phyloP scores from a whole-genome alignment of 2,113 vertebrate genomes.

The Trematomus loennbergii region DNA sequence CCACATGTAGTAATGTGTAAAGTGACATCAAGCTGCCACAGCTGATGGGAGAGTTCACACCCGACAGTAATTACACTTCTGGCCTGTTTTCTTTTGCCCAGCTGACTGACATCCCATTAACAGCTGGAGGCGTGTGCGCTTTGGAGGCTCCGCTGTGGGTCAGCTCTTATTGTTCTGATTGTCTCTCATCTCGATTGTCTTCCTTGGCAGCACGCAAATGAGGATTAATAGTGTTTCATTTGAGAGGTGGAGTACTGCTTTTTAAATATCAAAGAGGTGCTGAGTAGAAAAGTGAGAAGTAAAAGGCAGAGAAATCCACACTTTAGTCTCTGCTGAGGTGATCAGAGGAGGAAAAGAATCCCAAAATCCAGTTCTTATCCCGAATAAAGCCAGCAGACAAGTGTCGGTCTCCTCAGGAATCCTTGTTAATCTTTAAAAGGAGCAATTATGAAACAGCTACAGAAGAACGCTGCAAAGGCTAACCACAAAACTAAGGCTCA shows the following conservation, averaged over 20 bases:
- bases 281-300: background rate
- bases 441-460: slow-evolving; percentile 61
- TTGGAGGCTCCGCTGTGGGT: slow-evolving; percentile 53
- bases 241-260: slow-evolving; percentile 48
- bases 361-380: slow-evolving; percentile 35
- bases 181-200: slow-evolving; percentile 60
- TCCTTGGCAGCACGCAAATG: slow-evolving; percentile 63
- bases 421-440: slow-evolving; percentile 71
- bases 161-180: slow-evolving; percentile 67
- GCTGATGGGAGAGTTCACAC: slow-evolving; percentile 63
- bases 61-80: slow-evolving; percentile 58
- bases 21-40: slow-evolving; percentile 58
- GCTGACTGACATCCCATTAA: slow-evolving; percentile 73
- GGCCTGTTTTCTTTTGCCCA: slow-evolving; percentile 50
- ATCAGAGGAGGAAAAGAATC: slow-evolving; percentile 6
- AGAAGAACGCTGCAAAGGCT: slow-evolving; percentile 64
- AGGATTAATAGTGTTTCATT: slow-evolving; percentile 71
- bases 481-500: slow-evolving; percentile 70
- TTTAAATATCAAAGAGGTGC: slow-evolving; percentile 17
- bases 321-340: slow-evolving; percentile 22
- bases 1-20: slow-evolving; percentile 29
- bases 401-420: slow-evolving; percentile 58
- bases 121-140: slow-evolving; percentile 52
- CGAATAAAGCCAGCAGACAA: slow-evolving; percentile 55
- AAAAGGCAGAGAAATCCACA: background rate